phyloP scores from a whole-genome alignment of 2,797 vertebrate genomes.

The Harpagifer antarcticus region DNA sequence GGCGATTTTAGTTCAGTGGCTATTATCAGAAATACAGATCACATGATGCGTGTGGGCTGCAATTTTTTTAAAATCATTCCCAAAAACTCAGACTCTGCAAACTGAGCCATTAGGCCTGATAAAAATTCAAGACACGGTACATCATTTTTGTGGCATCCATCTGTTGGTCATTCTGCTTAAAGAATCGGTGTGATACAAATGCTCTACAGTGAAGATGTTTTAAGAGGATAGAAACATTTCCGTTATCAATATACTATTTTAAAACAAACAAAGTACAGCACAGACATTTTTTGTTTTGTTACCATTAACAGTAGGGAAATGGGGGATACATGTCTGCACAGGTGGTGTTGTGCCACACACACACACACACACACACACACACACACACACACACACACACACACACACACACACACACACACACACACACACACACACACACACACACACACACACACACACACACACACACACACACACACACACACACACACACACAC shows the following conservation, averaged over 20 bases:
- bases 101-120: not conserved
- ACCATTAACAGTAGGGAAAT: slow-evolving; percentile 22
- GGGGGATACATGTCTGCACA: slow-evolving; percentile 35
- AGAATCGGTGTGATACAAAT: not conserved
- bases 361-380: slow-evolving; percentile 19
- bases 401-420: not conserved
- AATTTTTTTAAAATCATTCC: not conserved
- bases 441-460: slow-evolving; percentile 23
- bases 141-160: not conserved
- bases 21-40: not conserved
- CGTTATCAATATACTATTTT: not conserved
- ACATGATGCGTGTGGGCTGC: not conserved
- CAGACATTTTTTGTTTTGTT: not conserved
- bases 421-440: slow-evolving; percentile 21
- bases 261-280: too few species aligned
- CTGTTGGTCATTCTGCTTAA: not conserved
- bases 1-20: not conserved
- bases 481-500: slow-evolving; percentile 16
- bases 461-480: slow-evolving; percentile 3
- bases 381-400: slow-evolving; percentile 14
- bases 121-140: not conserved
- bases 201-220: not conserved
- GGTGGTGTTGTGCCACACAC: slow-evolving; percentile 26
- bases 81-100: not conserved
- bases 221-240: not conserved